These are phyloP conservation scores for Siphonodentalium dalli DNA, from an alignment of 2,888 invertebrate species.

Conservation along the genomic window DNA sequence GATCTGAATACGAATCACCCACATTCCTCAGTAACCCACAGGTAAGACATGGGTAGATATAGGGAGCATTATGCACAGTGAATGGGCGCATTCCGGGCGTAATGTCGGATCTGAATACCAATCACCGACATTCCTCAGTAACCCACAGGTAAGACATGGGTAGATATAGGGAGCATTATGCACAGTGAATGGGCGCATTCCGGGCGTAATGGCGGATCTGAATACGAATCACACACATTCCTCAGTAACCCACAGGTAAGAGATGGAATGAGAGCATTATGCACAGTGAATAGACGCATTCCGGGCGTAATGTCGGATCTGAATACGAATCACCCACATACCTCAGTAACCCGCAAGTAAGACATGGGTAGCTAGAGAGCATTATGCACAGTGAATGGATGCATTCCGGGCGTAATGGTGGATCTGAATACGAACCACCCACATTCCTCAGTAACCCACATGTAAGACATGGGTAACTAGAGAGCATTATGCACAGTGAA, in stretches of 20 bases:
- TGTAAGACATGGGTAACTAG: too few species aligned
- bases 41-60: conserved; percentile 30
- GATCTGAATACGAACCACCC: too few species aligned
- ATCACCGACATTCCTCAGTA: conserved; percentile 66
- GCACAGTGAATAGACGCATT: too few species aligned
- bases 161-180: not conserved
- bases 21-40: conserved; percentile 66
- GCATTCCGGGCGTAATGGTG: too few species aligned
- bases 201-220: conserved; percentile 69
- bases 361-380: too few species aligned
- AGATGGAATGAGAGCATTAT: too few species aligned
- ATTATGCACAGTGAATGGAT: too few species aligned
- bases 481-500: too few species aligned
- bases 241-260: conserved; percentile 59
- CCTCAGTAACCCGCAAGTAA: too few species aligned
- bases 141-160: conserved; percentile 66
- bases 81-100: conserved; percentile 67
- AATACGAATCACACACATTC: conserved; percentile 67
- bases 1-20: conserved; percentile 67
- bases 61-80: not conserved
- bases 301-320: too few species aligned
- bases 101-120: conserved; percentile 69
- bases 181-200: conserved; percentile 63
- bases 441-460: too few species aligned
- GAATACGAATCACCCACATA: too few species aligned